Base-by-base conservation (phyloP, 2,797 vertebrate species). In the Rhabdophis nuchalis region DNA sequence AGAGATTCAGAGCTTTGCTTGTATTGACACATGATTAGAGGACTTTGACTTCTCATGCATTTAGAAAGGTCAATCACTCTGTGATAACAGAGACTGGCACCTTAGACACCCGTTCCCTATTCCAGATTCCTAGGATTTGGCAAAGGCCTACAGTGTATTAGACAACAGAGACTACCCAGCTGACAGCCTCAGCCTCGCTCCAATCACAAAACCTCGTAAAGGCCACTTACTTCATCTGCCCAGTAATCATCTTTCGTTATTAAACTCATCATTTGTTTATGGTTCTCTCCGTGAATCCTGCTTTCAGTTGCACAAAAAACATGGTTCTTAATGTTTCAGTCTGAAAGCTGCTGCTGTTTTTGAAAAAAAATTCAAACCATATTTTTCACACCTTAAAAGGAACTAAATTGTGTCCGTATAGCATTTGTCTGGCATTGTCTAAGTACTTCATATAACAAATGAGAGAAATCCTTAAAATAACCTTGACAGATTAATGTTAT, bases 51-150 rank as follows among this genome's bases (percentile, higher is more conserved):
- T 93, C 92, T 91, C 87, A 5, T 9, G 2, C 0, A 4, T 92
- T 94, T 95, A 90, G 68, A 95, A 95, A 95, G 91, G 90, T 94
- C 95, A 88, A 20, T 95, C 88, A 89, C 90, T 86, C 87, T 90
- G 68, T 27, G 90, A 93, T 91, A 94, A 95, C 54, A 93, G 88
- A 92, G 20, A 14, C 82, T 93, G 89, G 88, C 53, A 90, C 64
- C 90, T 92, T 93, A 93, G 91, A 91, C 32, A 32, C 1, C 64
- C 56, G 29, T 32, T 93, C 93, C 92, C 86, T 94, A 50, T 91
- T 92, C 87, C 82, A 92, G 93, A 93, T 88, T 85, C 77, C 4
- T 32, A 1, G 3, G 0, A 0, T 58, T 92, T 90, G 93, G 93
- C 52, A 92, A 93, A 94, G 82, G 68, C 1, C 36, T 77, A 27